Evolutionary conservation across 1,140 invertebrate species (phyloP), one percentile per base, ranked within the genome.

Genomic region (Archivesica marissinica): DNA sequence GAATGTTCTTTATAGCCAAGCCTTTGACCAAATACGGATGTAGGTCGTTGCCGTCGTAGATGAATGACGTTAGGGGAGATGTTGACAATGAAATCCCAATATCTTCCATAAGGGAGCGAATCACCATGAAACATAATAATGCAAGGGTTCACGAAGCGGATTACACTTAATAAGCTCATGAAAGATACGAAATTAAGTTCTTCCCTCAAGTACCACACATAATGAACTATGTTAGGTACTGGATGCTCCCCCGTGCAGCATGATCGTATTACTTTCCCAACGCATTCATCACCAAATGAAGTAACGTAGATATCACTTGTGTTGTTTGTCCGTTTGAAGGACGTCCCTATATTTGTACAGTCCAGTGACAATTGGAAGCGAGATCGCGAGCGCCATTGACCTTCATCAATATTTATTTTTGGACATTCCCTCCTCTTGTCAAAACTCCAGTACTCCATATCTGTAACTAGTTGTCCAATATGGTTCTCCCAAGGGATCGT

Each of bases 81-180:
- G 1, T 15, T 17, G 0, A 47, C 28, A 39, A 83, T 72, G n/a
- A 17, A 38, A 2, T 61, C 35, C 80, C 80, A 83, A 44, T 83
- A 83, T 0, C 35, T n/a, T 23, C 80, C 80, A 15, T n/a, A 28
- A 2, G 80, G 80, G 7, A 47, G 9, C 0, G n/a, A 17, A 7
- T 83, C 68, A 1, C 80, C 80, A 20, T 83, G 80, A n/a, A 75
- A 35, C 3, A 83, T 13, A 23, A 83, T 74, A 1, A 64, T 15
- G 39, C 80, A 83, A 3, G 70, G 52, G 35, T 30, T 61, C 17
- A 83, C 30, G 23, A 83, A 75, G 15, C 68, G 54, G 0, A 61
- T 28, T 61, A 41, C 80, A 83, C 80, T 83, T 23, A 83, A 33
- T 23, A 64, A 56, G n/a, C 80, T 83, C n/a, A 83, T 15, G 47